Base-by-base conservation (phyloP, 2,113 vertebrate genomes). In the Uria aalge region DNA sequence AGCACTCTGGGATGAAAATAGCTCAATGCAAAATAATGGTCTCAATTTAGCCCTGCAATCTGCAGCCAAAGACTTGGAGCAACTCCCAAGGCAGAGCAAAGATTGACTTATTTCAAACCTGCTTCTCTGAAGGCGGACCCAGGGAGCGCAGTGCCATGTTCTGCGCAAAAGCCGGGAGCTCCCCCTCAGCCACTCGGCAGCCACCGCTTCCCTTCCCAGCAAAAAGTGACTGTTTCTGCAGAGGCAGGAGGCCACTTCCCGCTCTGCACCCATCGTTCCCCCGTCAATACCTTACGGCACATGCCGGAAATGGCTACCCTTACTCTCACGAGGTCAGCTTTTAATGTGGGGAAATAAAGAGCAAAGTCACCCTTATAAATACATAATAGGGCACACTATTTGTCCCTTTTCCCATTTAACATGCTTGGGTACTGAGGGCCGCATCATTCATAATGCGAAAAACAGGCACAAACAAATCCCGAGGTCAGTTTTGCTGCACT, bases 1-100 rank as follows among this genome's bases (percentile, higher is more conserved):
- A 91, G 69, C 53, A 69, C 53, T 91, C 60, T 1, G 9, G 48
- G 77, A 82, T 92, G 86, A 90, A 97, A 95, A 89, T 82, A 95
- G 69, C 89, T 91, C 89, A 89, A 87, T 90, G 81, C 74, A 92
- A 85, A 90, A 91, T 87, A 94, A 96, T 64, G 62, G 95, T 92
- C 94, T 95, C 94, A 82, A 79, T 94, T 97, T 90, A 95, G 83
- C 77, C 60, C 53, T 64, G 62, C 76, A 86, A 78, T 94, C 83
- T 89, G 83, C 83, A 94, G 85, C 73, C 60, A 45, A 94, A 95
- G 79, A 72, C 76, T 94, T 94, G 84, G 91, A 95, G 73, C 29
- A 68, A 72, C 79, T 94, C 80, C 69, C 74, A 53, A 95, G 57
- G 73, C 79, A 89, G 45, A 78, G 92, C 29, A 50, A 92, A 85